Conservation (phyloP, 2,113 vertebrate species). For the Grus americana region DNA sequence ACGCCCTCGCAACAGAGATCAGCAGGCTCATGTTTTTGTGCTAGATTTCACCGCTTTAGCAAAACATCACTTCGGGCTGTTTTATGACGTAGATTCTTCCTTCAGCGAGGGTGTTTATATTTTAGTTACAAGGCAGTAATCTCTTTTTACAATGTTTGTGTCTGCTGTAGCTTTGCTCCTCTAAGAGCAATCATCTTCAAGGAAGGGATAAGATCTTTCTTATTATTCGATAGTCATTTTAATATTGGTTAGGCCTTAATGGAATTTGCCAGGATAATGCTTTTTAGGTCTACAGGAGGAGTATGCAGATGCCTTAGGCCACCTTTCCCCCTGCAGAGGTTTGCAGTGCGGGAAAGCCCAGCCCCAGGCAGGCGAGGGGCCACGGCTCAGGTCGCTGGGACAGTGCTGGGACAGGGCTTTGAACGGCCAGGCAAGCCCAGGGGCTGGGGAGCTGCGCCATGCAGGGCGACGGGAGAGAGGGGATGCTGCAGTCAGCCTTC, state of each 20-base stretch:
- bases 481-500: not conserved
- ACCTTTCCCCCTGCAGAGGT: not conserved
- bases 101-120: not conserved
- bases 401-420: not conserved
- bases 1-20: not conserved
- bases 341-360: not conserved
- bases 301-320: too few relatives aligned
- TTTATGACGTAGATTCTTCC: not conserved
- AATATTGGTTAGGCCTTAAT: not conserved
- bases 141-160: not conserved
- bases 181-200: not conserved
- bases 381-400: not conserved
- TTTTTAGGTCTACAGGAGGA: not conserved
- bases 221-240: not conserved
- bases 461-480: not conserved
- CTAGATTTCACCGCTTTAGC: not conserved
- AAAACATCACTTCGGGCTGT: not conserved
- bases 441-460: fast-evolving
- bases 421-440: not conserved
- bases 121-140: not conserved
- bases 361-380: fast-evolving
- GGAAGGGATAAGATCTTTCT: not conserved
- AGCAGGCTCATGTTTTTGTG: not conserved
- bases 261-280: not conserved
- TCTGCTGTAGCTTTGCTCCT: not conserved